Evolutionary conservation across 92 coral and sea anemone genomes (phyloP), one percentile per base, ranked within the genome.

Genomic region (Bergia puertoricense): DNA sequence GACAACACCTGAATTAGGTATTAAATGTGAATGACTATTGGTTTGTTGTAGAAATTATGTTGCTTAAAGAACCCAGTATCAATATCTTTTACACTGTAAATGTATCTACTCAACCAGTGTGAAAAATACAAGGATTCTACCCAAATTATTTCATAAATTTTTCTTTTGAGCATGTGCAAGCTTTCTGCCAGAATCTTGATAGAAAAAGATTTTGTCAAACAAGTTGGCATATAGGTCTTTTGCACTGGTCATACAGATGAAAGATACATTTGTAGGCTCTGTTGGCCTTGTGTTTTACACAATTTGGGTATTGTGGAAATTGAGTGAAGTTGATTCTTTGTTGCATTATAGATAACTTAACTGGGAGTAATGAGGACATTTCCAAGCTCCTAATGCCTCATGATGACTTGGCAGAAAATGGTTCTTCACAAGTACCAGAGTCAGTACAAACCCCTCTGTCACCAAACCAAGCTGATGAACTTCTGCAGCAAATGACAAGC

Each of bases 1-100:
- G 74, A 79, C 92, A 2, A 93, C 98, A 38, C 98, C 98, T 8
- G 96, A 95, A 85, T 79, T 90, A 91, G 98, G 98, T 95, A 79
- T 9, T 30, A 30, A 30, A 30, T 30, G 30, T 30, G 30, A 30
- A 30, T 30, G 30, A 30, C 30, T 54, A 86, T 39, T 16, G 8
- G 10, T 30, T 48, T 1, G 14, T 16, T 72, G 44, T 37, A 13
- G 3, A 2, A 59, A n/a, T 46, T 42, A 85, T 8, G 3, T 18
- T 10, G 16, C 54, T 48, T 6, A 7, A 10, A 48, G 54, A 48
- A 48, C 54, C 54, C 9, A 48, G 9, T 48, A 46, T 46, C 7
- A 5, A 46, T 48, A 48, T 48, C 54, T 48, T 48, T 48, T 48
- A 8, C 30, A 30, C 30, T 30, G 30, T 30, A 30, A 30, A 30